Evolutionary conservation across 2,113 vertebrate species (phyloP).

Genomic region (Beaufortia kweichowensis): DNA sequence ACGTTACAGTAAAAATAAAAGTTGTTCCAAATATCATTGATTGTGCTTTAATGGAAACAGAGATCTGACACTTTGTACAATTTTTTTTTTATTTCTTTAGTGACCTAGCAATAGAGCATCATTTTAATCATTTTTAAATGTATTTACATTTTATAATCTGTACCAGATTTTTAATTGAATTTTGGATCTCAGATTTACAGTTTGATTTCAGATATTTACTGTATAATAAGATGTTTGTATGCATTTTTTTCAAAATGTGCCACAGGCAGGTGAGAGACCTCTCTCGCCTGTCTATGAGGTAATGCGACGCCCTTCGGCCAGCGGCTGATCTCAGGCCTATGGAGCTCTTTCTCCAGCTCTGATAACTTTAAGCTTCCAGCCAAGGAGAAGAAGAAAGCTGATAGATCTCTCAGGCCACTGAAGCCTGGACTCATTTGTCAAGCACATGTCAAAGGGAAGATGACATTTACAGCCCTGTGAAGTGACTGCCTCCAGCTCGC

Average conservation of each 20-base stretch:
- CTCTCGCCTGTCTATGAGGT: slow-evolving; percentile 25
- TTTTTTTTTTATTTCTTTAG: no score
- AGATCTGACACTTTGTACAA: no score
- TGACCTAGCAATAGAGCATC: no score
- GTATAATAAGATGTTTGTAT: no score
- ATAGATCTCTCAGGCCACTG: slow-evolving; percentile 60
- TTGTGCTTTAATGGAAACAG: no score
- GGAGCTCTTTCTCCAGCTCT: slow-evolving; percentile 40
- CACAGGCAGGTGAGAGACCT: slow-evolving; percentile 27
- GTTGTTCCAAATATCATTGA: no score
- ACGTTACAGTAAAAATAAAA: no score
- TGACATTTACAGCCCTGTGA: slow-evolving; percentile 96
- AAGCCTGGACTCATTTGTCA: slow-evolving; percentile 91
- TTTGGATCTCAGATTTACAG: no score
- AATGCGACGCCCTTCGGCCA: slow-evolving; percentile 24
- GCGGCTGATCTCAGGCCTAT: slow-evolving; percentile 6
- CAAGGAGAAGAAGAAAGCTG: slow-evolving; percentile 59
- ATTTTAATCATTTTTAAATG: no score
- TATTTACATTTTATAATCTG: no score
- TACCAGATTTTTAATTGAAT: no score
- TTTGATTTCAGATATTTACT: no score
- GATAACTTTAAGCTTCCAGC: slow-evolving; percentile 53
- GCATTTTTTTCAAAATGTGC: neutral
- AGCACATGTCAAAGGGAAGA: slow-evolving; percentile 92
- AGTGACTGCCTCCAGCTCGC: slow-evolving; percentile 88